Conservation (phyloP, 2,888 invertebrate species). For the Alsophila aescularia region DNA sequence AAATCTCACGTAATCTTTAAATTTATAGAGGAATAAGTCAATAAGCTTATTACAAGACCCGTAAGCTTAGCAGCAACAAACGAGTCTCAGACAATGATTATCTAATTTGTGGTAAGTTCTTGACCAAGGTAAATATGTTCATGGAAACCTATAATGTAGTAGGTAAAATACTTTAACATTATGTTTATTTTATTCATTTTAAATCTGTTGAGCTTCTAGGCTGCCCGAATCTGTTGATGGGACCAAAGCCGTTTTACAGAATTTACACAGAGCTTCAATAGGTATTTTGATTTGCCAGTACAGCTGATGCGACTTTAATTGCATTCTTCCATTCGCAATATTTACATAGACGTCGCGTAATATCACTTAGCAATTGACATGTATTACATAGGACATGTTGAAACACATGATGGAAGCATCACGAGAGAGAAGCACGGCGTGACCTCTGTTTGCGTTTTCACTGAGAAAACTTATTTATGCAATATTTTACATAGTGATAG, state of each 20-base stretch:
- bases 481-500: constrained; percentile 12
- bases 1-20: not conserved
- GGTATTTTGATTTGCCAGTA: not conserved
- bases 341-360: constrained; percentile 31
- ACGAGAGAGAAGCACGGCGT: constrained; percentile 53
- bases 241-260: not conserved
- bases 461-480: constrained; percentile 43
- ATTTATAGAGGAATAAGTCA: not conserved
- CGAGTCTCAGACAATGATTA: not conserved
- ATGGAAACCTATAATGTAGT: not conserved
- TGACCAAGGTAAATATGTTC: not conserved
- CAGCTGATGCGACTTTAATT: constrained; percentile 28
- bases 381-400: constrained; percentile 25
- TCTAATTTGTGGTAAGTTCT: constrained; percentile 1
- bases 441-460: constrained; percentile 65
- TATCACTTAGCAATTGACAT: constrained; percentile 26
- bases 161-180: no score
- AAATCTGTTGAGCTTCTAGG: no score
- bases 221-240: no score
- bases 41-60: constrained; percentile 1
- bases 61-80: not conserved
- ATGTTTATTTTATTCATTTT: no score
- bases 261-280: not conserved
- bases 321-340: constrained; percentile 29
- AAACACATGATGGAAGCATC: constrained; percentile 50